Evolutionary conservation across 64 coral and sea anemone genomes (phyloP).

Genomic region (Montipora cactus): DNA sequence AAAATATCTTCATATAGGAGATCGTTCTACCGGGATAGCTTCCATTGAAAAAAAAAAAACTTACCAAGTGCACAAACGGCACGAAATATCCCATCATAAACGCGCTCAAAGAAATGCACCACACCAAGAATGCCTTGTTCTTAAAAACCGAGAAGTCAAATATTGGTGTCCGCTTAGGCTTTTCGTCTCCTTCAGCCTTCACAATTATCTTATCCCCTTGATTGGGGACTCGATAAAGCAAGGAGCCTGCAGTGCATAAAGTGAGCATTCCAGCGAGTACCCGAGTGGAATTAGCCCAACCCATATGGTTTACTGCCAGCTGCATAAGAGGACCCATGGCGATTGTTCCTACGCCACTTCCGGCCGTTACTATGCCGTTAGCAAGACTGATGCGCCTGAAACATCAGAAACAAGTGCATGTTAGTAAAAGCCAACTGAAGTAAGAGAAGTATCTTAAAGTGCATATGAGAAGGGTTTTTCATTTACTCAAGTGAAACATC

Average conservation of each 20-base stretch:
- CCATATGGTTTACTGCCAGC: constrained; percentile 60
- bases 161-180: constrained; percentile 46
- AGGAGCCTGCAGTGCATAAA: constrained; percentile 56
- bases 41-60: neutral
- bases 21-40: neutral
- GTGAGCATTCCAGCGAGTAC: constrained; percentile 72
- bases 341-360: constrained; percentile 89
- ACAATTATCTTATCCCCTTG: neutral
- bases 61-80: constrained; percentile 94
- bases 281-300: constrained; percentile 77
- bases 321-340: constrained; percentile 87
- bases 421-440: neutral
- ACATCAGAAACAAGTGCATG: neutral
- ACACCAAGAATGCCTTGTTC: constrained; percentile 87
- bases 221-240: constrained; percentile 64
- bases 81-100: constrained; percentile 97
- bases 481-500: neutral
- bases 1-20: too few relatives aligned
- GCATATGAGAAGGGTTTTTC: neutral
- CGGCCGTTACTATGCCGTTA: constrained; percentile 91
- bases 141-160: constrained; percentile 88
- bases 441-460: neutral
- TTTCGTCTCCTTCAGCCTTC: constrained; percentile 6
- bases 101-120: constrained; percentile 78
- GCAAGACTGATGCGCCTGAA: constrained; percentile 81